A percentile compares a stretch with the other conserved stretches of the same genome.
phyloP scores from a whole-genome alignment of 1,140 invertebrate genomes.

The Goniozus legneri region DNA sequence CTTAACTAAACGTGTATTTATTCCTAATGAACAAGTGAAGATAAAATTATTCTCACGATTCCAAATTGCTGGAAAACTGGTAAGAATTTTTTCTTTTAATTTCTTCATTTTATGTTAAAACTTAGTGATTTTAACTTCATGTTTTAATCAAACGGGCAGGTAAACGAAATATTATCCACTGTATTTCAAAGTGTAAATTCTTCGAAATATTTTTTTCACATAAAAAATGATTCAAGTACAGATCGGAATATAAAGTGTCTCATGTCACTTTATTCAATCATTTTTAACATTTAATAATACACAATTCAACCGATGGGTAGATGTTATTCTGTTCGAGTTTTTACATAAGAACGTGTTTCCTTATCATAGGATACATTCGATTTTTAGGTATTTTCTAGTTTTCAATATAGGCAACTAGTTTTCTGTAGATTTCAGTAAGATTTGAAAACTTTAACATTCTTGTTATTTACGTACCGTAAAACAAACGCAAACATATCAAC shows the following conservation, averaged over 20 bases:
- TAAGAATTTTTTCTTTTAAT: too few relatives aligned
- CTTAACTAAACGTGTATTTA: too few relatives aligned
- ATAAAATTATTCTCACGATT: too few relatives aligned
- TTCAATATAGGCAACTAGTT: conserved; percentile 52
- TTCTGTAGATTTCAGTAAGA: conserved; percentile 51
- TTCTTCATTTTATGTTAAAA: too few relatives aligned
- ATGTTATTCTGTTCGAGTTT: conserved; percentile 47
- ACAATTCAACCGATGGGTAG: conserved; percentile 54
- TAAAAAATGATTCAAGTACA: too few relatives aligned
- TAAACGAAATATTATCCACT: too few relatives aligned
- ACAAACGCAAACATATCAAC: conserved; percentile 25
- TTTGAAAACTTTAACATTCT: conserved; percentile 48
- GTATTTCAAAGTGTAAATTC: too few relatives aligned
- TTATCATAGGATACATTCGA: conserved; percentile 49
- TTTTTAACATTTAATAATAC: conserved; percentile 55
- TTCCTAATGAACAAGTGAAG: too few relatives aligned
- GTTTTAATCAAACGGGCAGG: too few relatives aligned
- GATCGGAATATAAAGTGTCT: conserved; percentile 43
- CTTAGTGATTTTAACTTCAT: too few relatives aligned
- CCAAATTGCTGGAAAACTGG: too few relatives aligned
- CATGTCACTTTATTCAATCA: conserved; percentile 53
- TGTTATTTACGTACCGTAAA: conserved; percentile 51
- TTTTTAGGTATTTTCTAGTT: conserved; percentile 48
- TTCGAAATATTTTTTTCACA: too few relatives aligned
- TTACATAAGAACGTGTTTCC: conserved; percentile 51